Base-by-base conservation (phyloP, 2,113 vertebrate species). In the Hyperopisus bebe region DNA sequence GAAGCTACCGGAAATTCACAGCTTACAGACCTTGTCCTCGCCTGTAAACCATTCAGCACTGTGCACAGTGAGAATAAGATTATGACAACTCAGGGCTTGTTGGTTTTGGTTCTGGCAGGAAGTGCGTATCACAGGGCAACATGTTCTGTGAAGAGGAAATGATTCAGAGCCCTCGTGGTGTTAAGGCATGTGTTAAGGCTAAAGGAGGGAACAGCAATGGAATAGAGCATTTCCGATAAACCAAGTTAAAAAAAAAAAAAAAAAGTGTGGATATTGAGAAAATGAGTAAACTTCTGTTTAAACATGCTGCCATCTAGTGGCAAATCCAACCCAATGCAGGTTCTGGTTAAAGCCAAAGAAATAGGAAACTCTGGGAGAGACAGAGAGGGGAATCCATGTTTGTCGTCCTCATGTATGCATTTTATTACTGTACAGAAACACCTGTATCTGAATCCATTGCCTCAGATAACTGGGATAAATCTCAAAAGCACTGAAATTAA, bases 281-380 rank as follows among this genome's bases (percentile, higher is more conserved):
- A 80, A 35, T 17, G 17, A 6, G 15, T 11, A 31, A 15, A 50
- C 39, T 44, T 50, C 48, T 8, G 48, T 89, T 86, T 58, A 27
- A 47, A 85, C 35, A 47, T 89, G 86, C 90, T 92, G 93, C 51
- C 91, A 91, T 90, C 92, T 46, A 89, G 89, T 89, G 93, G 90
- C 19, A 13, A 24, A 48, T 27, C 86, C 9, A 39, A 88, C 87
- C 62, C 89, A 84, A 50, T 80, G 74, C 74, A 19, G 35, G 74
- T 80, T 35, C 31, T 5, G 15, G 15, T 42, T 42, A 39, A 42
- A 11, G 62, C 10, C 15, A 80, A 17, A 13, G 3, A 42, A 80
- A 42, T 13, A 77, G 10, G 31, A 39, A 77, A 5, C 27, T 15
- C 5, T 35, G 3, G 31, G 4, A 35, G 15, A 31, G 5, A 35